These are phyloP conservation scores for Rhagoletis zephyria DNA, from an alignment of 1,140 invertebrate genomes.

Conservation along the genomic window DNA sequence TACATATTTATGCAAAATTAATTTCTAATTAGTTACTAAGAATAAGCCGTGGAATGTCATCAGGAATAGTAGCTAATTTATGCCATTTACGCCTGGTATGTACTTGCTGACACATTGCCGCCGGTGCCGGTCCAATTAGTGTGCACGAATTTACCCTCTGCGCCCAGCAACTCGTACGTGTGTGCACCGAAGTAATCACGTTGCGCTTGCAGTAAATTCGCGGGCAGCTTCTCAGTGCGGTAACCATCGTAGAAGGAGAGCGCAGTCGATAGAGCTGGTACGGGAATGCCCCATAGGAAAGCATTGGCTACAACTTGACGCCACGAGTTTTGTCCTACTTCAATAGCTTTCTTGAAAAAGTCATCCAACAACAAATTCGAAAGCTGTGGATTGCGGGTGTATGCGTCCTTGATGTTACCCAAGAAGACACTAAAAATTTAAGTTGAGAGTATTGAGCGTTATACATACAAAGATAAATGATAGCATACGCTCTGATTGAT, in stretches of 20 bases:
- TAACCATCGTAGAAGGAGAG: constrained; percentile 98
- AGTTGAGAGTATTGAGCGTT: constrained; percentile 6
- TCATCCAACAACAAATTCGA: constrained; percentile 94
- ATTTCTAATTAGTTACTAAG: constrained; percentile 46
- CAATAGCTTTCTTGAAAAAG: constrained; percentile 92
- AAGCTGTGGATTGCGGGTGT: constrained; percentile 91
- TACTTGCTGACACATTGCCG: constrained; percentile 95
- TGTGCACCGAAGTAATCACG: constrained; percentile 99
- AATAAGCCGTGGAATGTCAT: background rate
- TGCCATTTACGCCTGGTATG: constrained; percentile 86
- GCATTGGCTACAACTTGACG: constrained; percentile 80
- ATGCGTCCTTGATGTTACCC: constrained; percentile 97
- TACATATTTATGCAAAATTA: constrained; percentile 29
- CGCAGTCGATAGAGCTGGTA: constrained; percentile 92
- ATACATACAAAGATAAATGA: background rate
- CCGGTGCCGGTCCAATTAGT: constrained; percentile 99
- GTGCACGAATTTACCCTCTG: constrained; percentile 93
- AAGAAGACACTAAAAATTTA: constrained; percentile 84
- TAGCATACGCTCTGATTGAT: background rate
- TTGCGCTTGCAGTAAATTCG: constrained; percentile 96
- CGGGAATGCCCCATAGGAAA: constrained; percentile 87
- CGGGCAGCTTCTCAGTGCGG: constrained; percentile 84
- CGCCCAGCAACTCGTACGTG: constrained; percentile 91
- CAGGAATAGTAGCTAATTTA: background rate
- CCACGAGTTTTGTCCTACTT: constrained; percentile 83